Evolutionary conservation across 2,113 vertebrate genomes (phyloP).

Genomic region (Callocephalon fimbriatum): DNA sequence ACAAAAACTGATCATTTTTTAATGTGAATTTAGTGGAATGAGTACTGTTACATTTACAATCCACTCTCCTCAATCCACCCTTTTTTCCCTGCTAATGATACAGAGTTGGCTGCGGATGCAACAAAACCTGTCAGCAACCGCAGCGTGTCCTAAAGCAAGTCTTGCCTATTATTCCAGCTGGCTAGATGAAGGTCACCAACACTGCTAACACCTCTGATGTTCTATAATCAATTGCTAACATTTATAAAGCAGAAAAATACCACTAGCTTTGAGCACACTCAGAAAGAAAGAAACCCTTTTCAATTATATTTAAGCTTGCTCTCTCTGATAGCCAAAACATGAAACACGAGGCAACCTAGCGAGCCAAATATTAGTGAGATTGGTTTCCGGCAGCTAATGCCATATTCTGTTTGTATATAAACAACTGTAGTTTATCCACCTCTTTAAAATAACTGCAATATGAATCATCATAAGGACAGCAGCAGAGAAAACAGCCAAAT

Average conservation of each 20-base stretch:
- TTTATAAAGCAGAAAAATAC: conserved; percentile 4
- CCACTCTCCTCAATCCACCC: neutral
- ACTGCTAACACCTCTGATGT: conserved; percentile 44
- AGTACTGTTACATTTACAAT: neutral
- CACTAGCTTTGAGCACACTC: neutral
- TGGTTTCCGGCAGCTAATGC: conserved; percentile 24
- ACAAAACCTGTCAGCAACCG: conserved; percentile 9
- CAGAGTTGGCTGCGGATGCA: conserved; percentile 21
- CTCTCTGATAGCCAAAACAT: conserved; percentile 21
- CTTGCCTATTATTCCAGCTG: conserved; percentile 30
- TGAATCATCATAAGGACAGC: conserved; percentile 26
- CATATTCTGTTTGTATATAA: conserved; percentile 54
- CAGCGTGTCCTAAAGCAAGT: conserved; percentile 22
- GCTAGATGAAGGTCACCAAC: conserved; percentile 34
- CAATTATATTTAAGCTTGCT: conserved; percentile 18
- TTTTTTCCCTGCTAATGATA: conserved; percentile 8
- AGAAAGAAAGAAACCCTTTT: conserved; percentile 6
- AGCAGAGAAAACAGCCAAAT: neutral
- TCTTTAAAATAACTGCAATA: conserved; percentile 34
- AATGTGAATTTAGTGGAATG: neutral
- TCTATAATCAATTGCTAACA: conserved; percentile 52
- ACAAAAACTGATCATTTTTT: conserved; percentile 7
- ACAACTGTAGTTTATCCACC: conserved; percentile 29
- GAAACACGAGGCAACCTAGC: conserved; percentile 7
- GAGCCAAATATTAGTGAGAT: conserved; percentile 22